phyloP scores from a whole-genome alignment of 2,797 vertebrate species.

The Pristis pectinata region DNA sequence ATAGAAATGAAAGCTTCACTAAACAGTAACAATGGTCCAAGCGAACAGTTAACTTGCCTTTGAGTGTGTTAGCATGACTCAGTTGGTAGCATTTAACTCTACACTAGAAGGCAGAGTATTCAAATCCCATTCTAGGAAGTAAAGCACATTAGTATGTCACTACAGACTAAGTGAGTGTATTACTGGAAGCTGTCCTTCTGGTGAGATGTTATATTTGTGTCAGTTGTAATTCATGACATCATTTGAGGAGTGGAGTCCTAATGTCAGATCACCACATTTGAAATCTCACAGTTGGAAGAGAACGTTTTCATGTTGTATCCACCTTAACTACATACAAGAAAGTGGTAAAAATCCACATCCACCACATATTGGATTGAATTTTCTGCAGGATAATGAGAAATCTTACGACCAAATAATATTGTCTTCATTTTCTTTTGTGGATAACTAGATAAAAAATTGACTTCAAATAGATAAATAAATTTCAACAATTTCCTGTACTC shows the following conservation, averaged over 20 bases:
- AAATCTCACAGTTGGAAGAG: background rate
- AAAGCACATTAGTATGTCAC: too few species aligned
- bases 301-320: background rate
- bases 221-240: too few species aligned
- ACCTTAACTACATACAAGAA: background rate
- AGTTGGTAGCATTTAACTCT: too few species aligned
- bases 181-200: too few species aligned
- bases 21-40: too few species aligned
- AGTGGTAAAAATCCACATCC: background rate
- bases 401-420: background rate
- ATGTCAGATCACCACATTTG: background rate
- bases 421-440: background rate
- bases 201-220: too few species aligned
- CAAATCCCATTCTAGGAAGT: too few species aligned
- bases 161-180: too few species aligned
- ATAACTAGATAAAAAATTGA: background rate
- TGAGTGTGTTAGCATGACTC: too few species aligned
- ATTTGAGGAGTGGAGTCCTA: background rate
- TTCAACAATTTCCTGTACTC: background rate
- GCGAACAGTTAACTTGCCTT: too few species aligned
- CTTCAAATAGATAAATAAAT: background rate
- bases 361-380: background rate
- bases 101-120: too few species aligned
- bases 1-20: too few species aligned
- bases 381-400: background rate